These are phyloP conservation scores for Oplegnathus fasciatus DNA, from an alignment of 2,113 vertebrate species.

Conservation along the genomic window DNA sequence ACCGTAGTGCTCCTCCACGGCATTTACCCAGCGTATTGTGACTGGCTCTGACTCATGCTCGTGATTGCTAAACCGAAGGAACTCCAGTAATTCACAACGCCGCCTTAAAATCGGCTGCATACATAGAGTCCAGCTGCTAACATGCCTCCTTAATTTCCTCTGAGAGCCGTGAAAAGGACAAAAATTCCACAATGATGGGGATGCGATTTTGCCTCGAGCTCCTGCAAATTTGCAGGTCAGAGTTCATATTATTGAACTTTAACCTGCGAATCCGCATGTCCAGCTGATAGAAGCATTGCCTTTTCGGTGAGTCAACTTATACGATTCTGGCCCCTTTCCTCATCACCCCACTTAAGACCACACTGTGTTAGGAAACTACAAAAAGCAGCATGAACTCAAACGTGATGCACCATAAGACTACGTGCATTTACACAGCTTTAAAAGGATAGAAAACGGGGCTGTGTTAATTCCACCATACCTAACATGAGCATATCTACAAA, in stretches of 20 bases:
- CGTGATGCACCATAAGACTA: not conserved
- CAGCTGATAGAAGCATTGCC: not conserved
- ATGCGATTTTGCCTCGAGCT: conserved; percentile 4
- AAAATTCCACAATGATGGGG: not conserved
- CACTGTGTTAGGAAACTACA: not conserved
- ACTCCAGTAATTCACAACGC: conserved; percentile 19
- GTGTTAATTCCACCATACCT: not conserved
- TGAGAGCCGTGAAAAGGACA: conserved; percentile 2
- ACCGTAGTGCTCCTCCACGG: conserved; percentile 34
- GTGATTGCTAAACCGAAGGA: conserved; percentile 17
- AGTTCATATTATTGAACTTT: conserved; percentile 9
- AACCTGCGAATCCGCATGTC: not conserved
- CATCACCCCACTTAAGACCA: not conserved
- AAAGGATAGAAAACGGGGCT: not conserved
- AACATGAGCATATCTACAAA: not conserved
- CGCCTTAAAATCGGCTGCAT: conserved; percentile 11
- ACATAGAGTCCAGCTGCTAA: not conserved
- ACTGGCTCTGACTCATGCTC: conserved; percentile 53
- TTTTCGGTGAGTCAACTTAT: not conserved
- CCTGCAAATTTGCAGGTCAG: not conserved
- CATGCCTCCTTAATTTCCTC: not conserved
- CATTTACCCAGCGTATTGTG: conserved; percentile 47
- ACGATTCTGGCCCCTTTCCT: not conserved
- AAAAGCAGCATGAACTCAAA: not conserved
- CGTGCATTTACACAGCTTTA: not conserved